Evolutionary conservation across 1,140 invertebrate species (phyloP).

Genomic region (Drosophila ogumai): DNA sequence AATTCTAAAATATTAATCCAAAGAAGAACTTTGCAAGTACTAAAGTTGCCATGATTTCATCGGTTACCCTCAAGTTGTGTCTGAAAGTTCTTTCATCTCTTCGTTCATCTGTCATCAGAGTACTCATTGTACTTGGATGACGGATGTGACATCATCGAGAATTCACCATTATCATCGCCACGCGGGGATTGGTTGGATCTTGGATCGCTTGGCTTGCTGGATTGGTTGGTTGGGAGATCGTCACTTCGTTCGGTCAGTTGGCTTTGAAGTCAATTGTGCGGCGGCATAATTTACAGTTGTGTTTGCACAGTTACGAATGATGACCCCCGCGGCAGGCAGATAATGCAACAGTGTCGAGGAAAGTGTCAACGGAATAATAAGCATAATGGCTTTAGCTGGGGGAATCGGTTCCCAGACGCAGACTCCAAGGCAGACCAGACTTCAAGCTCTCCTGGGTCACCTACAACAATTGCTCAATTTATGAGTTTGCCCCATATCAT

Average conservation of each 20-base stretch:
- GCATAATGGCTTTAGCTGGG: slow-evolving; percentile 20
- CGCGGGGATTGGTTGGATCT: not conserved
- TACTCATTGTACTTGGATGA: slow-evolving; percentile 36
- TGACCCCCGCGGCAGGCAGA: slow-evolving; percentile 34
- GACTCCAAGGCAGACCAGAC: not conserved
- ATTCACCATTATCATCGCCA: slow-evolving; percentile 31
- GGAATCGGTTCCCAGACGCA: slow-evolving; percentile 6
- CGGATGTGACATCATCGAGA: slow-evolving; percentile 72
- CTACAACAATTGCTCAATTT: slow-evolving; percentile 50
- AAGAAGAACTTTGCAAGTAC: too few relatives aligned
- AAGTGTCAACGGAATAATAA: slow-evolving; percentile 31
- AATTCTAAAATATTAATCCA: too few relatives aligned
- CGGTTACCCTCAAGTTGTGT: not conserved
- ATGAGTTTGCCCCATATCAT: slow-evolving; percentile 30
- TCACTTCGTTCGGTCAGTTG: slow-evolving; percentile 8
- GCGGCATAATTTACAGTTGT: slow-evolving; percentile 61
- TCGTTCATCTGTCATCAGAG: slow-evolving; percentile 21
- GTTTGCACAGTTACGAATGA: slow-evolving; percentile 28
- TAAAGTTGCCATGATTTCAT: not conserved
- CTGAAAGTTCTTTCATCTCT: slow-evolving; percentile 2
- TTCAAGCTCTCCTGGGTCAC: slow-evolving; percentile 32
- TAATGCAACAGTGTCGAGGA: slow-evolving; percentile 22
- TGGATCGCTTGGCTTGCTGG: not conserved
- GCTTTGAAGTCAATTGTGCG: slow-evolving; percentile 68
- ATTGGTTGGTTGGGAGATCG: slow-evolving; percentile 4